Base-by-base conservation (phyloP, 2,888 invertebrate species). In the Philhelius pedissequus region DNA sequence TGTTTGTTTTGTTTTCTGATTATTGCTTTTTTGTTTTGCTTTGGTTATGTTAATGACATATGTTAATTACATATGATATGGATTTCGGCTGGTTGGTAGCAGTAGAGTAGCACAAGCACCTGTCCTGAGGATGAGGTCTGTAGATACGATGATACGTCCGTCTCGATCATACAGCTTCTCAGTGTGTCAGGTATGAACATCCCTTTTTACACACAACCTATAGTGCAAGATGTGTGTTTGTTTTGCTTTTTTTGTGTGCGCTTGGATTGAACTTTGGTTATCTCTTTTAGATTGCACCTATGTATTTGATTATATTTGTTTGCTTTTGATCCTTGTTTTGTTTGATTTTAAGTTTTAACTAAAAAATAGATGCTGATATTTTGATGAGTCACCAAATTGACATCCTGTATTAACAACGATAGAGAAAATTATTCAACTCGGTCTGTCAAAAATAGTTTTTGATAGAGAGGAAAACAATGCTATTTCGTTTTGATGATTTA, bases 141-240 rank as follows among this genome's bases (percentile, higher is more conserved):
- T 92, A 97, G 95, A 94, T 97, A 97, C 92, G 96, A 96, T 93
- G 97, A 96, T 93, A 97, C 97, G 96, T 97, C 97, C 93, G 95
- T 95, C 95, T 97, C 97, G 95, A 97, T 96, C 97, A 97, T 97
- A 94, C 96, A 97, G 96, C 96, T 96, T 94, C 96, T 95, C 93
- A 96, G 94, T 90, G 96, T 95, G 93, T 97, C 97, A 93, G 97
- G 97, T 94, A 97, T 96, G 94, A 97, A 97, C 97, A 97, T 97
- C 89, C 90, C 91, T 89, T 89, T 60, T 43, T 64, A 78, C 86
- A 79, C 87, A 78, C 70, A 54, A 60, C 62, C 60, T 58, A n/a
- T n/a, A 75, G 79, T 79, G 81, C 86, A 77, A 69, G 15, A 68
- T 38, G 18, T 62, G 30, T 45, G 3, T 8, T 27, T 71, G 8